A percentile compares a stretch with the other conserved stretches of the same genome.
phyloP scores from a whole-genome alignment of 2,888 invertebrate species.

The Oscheius sp. region DNA sequence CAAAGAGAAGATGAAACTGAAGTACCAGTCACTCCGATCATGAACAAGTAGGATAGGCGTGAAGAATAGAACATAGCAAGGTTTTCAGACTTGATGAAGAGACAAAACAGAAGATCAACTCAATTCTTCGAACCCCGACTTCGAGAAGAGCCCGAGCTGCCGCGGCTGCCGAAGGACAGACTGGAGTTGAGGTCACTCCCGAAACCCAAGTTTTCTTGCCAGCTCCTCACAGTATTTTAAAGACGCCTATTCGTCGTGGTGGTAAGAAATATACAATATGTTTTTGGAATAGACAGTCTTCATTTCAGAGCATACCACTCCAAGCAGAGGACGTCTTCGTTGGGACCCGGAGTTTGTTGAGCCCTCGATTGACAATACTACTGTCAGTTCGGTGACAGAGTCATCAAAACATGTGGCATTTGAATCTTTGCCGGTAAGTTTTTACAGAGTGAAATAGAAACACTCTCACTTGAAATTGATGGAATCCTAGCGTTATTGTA shows the following conservation, averaged over 20 bases:
- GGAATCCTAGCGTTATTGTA: too few relatives aligned
- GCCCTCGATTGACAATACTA: slow-evolving; percentile 1
- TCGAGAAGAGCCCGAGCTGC: slow-evolving; percentile 26
- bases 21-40: neutral
- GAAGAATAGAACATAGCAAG: too few relatives aligned
- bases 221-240: slow-evolving; percentile 16
- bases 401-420: neutral
- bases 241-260: slow-evolving; percentile 13
- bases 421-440: too few relatives aligned
- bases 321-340: slow-evolving; percentile 19
- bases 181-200: slow-evolving; percentile 25
- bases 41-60: neutral
- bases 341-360: slow-evolving; percentile 31
- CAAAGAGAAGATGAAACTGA: neutral
- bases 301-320: slow-evolving; percentile 6
- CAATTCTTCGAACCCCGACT: slow-evolving; percentile 19
- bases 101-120: slow-evolving; percentile 1
- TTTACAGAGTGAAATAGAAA: too few relatives aligned
- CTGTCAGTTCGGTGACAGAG: neutral
- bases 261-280: neutral
- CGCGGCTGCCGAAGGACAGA: slow-evolving; percentile 24
- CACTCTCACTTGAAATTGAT: too few relatives aligned
- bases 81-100: slow-evolving; percentile 9
- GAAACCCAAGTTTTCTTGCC: slow-evolving; percentile 1
- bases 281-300: neutral